Evolutionary conservation across 2,113 vertebrate species (phyloP), one percentile per base, ranked within the genome.

Genomic region (Tretioscincus oriximinensis): DNA sequence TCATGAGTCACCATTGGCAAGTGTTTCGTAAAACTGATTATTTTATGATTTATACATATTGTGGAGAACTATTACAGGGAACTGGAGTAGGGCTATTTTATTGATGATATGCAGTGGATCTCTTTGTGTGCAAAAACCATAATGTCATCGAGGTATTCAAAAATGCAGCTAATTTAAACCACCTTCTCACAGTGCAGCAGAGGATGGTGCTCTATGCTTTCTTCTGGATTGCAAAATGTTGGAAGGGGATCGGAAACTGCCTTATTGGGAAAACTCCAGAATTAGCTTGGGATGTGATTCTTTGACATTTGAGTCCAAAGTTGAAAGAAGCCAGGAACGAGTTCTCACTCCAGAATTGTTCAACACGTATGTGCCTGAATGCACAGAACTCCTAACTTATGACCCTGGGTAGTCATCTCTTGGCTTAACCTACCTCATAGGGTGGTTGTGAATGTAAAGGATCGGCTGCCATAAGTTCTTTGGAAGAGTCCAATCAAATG

Each of bases 1-100:
- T 2, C 79, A 89, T 79, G n/a, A 70, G 58, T n/a, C 76, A 85
- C 83, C 85, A 41, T 77, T 84, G 73, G 4, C 54, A 18, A 5
- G 88, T 2, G 22, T 64, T 82, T 82, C 86, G 84, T 83, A 69
- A 78, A 20, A 77, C 54, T 35, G 47, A 18, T 63, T 75, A 78
- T 77, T 73, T 86, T 82, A 61, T 83, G 64, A 51, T 58, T 78
- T 83, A 7, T 69, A 20, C 24, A 21, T 12, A 60, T 87, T 85
- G 85, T 85, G 76, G 11, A 73, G 80, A 85, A 58, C 54, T 58
- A 18, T 18, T 58, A 16, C 14, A 16, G 54, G 18, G 54, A 58
- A 54, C 4, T 21, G 0, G 1, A 6, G 29, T 77, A 29, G 82
- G 84, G 83, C 87, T 80, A 63, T 81, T 80, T 67, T 74, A 31